A percentile compares a stretch with the other conserved stretches of the same genome.
Conservation (phyloP, 2,888 invertebrate genomes). For the Carterocephalus palaemon region DNA sequence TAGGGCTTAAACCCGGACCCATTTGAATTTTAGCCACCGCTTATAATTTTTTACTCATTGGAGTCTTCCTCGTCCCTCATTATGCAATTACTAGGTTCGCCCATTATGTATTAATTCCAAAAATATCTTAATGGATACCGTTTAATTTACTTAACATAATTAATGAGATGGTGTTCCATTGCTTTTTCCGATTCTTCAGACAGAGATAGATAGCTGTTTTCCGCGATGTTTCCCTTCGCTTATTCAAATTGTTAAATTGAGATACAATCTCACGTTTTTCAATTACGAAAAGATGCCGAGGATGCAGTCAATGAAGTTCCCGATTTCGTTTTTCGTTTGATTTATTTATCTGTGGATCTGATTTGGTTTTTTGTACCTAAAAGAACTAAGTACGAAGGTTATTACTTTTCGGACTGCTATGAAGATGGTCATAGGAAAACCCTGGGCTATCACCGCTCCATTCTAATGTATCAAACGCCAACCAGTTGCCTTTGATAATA, state of each 20-base stretch:
- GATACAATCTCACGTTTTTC: conserved; percentile 23
- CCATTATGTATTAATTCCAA: not conserved
- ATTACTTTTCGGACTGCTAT: too few relatives aligned
- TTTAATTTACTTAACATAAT: conserved; percentile 20
- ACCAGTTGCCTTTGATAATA: too few relatives aligned
- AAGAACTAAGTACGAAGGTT: too few relatives aligned
- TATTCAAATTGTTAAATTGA: conserved; percentile 24
- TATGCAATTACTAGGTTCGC: too few relatives aligned
- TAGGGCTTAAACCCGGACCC: too few relatives aligned
- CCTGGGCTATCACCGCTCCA: too few relatives aligned
- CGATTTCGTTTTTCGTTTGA: conserved; percentile 1
- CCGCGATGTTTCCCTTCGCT: conserved; percentile 19
- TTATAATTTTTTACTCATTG: too few relatives aligned
- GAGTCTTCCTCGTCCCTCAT: too few relatives aligned
- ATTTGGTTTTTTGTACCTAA: conserved; percentile 8
- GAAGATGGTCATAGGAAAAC: too few relatives aligned
- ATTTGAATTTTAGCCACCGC: too few relatives aligned
- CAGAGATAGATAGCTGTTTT: conserved; percentile 18
- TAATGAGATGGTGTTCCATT: conserved; percentile 21
- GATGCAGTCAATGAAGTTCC: conserved; percentile 4
- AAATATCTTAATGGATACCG: conserved; percentile 4
- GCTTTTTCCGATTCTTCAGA: conserved; percentile 11
- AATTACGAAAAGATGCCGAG: conserved; percentile 11
- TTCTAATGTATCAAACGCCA: too few relatives aligned
- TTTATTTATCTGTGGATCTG: not conserved